Base-by-base conservation (phyloP, 2,113 vertebrate species). In the Atractosteus spatula region DNA sequence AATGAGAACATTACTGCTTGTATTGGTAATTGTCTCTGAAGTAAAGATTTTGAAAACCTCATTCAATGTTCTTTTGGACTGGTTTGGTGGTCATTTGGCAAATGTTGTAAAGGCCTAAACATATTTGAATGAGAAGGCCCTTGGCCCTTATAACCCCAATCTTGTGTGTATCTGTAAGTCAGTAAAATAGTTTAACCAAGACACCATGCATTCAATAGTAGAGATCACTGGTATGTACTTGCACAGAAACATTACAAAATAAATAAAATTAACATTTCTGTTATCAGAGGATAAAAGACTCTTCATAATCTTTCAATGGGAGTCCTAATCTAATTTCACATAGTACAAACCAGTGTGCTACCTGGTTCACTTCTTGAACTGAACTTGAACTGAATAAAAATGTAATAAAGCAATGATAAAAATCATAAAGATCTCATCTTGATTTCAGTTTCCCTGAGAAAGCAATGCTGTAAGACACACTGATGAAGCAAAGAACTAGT, bases 311-410 rank as follows among this genome's bases (percentile, higher is more conserved):
- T 76, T 73, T 74, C 82, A 76, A 61, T 69, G 29, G 41, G 44
- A 65, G 71, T 17, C 61, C 69, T 54, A 6, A 59, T 55, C 16
- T 71, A 17, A 70, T 78, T 65, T 41, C 59, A 41, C 42, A n/a
- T 12, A 13, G 54, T 63, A 45, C 62, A 43, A 54, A 43, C 51
- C 41, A 41, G 12, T 42, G 8, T 12, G 29, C 41, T 74, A 64
- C 63, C 29, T 42, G 57, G 11, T 29, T 41, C n/a, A 44, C 10
- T 65, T 14, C 29, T 0, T 85, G 84, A 85, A 78, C 81, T 86
- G 85, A 87, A 72, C 84, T 85, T 85, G 78, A 73, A 84, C 73
- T 82, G 70, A 77, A 85, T 85, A 80, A 87, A 85, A 86, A 85
- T 81, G 74, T 79, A 86, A 85, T 84, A 84, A 88, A 90, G 75